Base-by-base conservation (phyloP, 2,888 invertebrate species). In the Anoplius nigerrimus region DNA sequence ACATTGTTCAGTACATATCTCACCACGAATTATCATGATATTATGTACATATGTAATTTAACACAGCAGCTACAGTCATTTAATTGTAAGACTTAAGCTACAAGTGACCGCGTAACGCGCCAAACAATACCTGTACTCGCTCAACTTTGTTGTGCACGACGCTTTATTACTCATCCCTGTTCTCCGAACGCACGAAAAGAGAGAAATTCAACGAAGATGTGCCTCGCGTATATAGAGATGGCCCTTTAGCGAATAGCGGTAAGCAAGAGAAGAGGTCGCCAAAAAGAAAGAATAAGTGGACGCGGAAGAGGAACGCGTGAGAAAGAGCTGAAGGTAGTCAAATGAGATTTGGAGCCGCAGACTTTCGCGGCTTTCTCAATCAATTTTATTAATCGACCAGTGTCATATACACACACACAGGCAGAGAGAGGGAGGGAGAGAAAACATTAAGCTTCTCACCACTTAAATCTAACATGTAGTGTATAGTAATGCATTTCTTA, bases 311-410 rank as follows among this genome's bases (percentile, higher is more conserved):
- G 71, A 71, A 68, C 42, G 68, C 61, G 58, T 51, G 64, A 66
- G 72, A 69, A 60, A 62, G 72, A 78, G 61, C 69, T 76, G 72
- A 74, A 74, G 62, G 61, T 54, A 48, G 68, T 71, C 69, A 65
- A 71, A 72, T 74, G 72, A 69, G 76, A 24, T 58, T 22, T 24
- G 42, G 66, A 77, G 67, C 53, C 65, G 74, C 74, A 70, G 68
- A 67, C 68, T 72, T 67, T 74, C 66, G 70, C 71, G 72, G 52
- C 80, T 72, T 72, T 53, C 69, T 59, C 62, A 68, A 59, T 72
- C 65, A 53, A 56, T 76, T 78, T 73, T 69, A 70, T 62, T 80
- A 81, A 82, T 69, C 72, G 73, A 81, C 81, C 75, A 75, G 55
- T 66, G 64, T 63, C 63, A 62, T 42, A 48, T 66, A 62, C 59